These are phyloP conservation scores for Menidia menidia DNA, from an alignment of 2,797 vertebrate species.

Conservation along the genomic window DNA sequence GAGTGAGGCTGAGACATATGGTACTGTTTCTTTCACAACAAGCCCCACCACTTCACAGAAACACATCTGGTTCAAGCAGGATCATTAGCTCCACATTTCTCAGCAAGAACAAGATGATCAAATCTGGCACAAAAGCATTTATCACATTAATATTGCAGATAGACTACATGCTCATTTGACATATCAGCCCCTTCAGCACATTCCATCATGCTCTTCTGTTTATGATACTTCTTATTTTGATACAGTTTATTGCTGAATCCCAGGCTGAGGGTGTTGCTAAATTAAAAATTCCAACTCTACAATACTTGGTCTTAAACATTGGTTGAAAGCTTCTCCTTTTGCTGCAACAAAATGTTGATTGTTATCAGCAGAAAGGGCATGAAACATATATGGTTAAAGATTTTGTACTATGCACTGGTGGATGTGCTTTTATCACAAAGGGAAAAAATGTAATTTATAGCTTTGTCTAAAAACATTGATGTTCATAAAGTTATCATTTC, in stretches of 20 bases:
- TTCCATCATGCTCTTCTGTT: conserved; percentile 39
- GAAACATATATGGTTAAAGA: conserved; percentile 57
- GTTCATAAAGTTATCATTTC: too few relatives aligned
- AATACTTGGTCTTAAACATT: conserved; percentile 77
- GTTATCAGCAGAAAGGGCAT: conserved; percentile 48
- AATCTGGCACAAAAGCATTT: conserved; percentile 62
- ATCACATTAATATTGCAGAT: conserved; percentile 61
- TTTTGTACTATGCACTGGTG: conserved; percentile 26
- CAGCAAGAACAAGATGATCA: conserved; percentile 49
- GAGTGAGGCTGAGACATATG: conserved; percentile 73
- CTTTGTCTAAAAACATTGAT: too few relatives aligned
- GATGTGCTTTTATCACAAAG: conserved; percentile 30
- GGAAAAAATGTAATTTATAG: too few relatives aligned
- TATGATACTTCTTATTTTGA: conserved; percentile 66
- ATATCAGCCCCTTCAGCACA: conserved; percentile 28
- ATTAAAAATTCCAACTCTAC: conserved; percentile 49
- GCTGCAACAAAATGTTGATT: conserved; percentile 60
- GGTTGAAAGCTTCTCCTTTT: conserved; percentile 46
- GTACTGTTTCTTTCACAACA: conserved; percentile 71
- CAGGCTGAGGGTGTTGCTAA: conserved; percentile 59
- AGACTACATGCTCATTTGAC: conserved; percentile 36
- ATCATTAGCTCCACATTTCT: conserved; percentile 50
- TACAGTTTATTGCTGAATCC: conserved; percentile 56
- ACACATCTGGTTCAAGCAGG: conserved; percentile 42
- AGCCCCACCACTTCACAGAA: conserved; percentile 41